Evolutionary conservation across 2,797 vertebrate species (phyloP), one percentile per base, ranked within the genome.

Genomic region (Poeciliopsis turneri): DNA sequence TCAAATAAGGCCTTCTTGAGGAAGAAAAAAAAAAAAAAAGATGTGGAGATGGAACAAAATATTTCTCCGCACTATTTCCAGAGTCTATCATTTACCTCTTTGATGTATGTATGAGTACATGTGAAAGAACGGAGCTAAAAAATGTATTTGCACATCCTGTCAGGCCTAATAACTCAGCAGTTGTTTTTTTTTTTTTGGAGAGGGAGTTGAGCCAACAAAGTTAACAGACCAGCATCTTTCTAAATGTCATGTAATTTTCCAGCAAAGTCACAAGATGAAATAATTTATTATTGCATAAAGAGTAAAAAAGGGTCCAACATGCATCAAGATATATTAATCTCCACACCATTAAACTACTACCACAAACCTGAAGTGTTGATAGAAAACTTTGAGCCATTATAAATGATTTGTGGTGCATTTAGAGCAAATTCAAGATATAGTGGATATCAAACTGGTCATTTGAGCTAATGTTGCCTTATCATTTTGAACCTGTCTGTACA

Each of bases 1-100:
- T 86, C 69, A 83, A 88, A 90, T 81, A 76, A 83, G 83, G 33
- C 51, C 49, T 64, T 51, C 10, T 30, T 46, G 69, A 53, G 77
- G 49, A 76, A 83, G 36, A 55, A 55, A 49, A 39, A 69, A 39
- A 46, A 46, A 25, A 36, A 46, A 46, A n/a, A 25, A 39, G 15
- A 66, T 70, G 18, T 46, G 12, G 53, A 13, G 18, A 70, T 69
- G 13, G 39, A 25, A 69, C 10, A 43, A 69, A 69, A 69, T 25
- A 69, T 25, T 70, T 25, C 12, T 43, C 66, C 23, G 13, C 23
- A 7, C 11, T n/a, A 15, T 70, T 45, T 59, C 20, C 8, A 28
- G 41, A 20, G 1, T 41, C 47, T 39, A 84, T 89, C 79, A 84
- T 43, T 80, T 87, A 25, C 46, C 43, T 79, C 81, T 84, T 71